These are phyloP conservation scores for Drosophila nr. perissopoda DNA, from an alignment of 2,888 invertebrate species.

Conservation along the genomic window DNA sequence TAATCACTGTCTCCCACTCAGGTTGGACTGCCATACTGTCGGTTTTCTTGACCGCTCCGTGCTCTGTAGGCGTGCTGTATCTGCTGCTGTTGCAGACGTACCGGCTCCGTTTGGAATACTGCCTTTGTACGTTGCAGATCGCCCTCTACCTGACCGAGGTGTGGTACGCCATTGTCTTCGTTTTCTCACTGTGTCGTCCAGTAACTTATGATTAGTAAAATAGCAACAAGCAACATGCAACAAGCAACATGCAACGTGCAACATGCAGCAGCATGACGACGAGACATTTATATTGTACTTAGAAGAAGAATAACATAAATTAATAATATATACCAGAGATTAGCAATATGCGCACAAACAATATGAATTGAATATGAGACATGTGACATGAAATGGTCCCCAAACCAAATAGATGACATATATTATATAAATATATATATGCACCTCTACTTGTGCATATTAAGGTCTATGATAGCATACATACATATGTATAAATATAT, in stretches of 20 bases:
- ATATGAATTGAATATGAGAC: conserved; percentile 39
- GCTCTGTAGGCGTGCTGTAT: conserved; percentile 93
- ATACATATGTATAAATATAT: conserved; percentile 33
- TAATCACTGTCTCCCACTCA: conserved; percentile 74
- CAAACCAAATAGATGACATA: conserved; percentile 41
- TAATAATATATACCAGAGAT: conserved; percentile 36
- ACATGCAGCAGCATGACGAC: conserved; percentile 34
- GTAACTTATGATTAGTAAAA: conserved; percentile 86
- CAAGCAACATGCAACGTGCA: conserved; percentile 23
- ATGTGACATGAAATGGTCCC: conserved; percentile 37
- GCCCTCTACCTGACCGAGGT: conserved; percentile 89
- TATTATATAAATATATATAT: conserved; percentile 54
- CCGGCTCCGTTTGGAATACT: conserved; percentile 93
- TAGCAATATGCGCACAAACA: conserved; percentile 61
- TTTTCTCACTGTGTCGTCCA: conserved; percentile 87
- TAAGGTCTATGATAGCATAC: conserved; percentile 61
- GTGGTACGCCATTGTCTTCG: conserved; percentile 88
- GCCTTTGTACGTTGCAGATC: conserved; percentile 94
- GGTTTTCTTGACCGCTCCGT: conserved; percentile 92
- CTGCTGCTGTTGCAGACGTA: conserved; percentile 95
- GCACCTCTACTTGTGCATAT: conserved; percentile 56
- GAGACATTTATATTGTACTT: conserved; percentile 48
- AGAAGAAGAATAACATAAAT: conserved; percentile 13
- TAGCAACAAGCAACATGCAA: conserved; percentile 36
- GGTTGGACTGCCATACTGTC: conserved; percentile 93